Percentiles rank a stretch among this genome's conserved stretches.
Evolutionary conservation across 2,888 invertebrate genomes (phyloP).

Genomic region (Acronicta alni): DNA sequence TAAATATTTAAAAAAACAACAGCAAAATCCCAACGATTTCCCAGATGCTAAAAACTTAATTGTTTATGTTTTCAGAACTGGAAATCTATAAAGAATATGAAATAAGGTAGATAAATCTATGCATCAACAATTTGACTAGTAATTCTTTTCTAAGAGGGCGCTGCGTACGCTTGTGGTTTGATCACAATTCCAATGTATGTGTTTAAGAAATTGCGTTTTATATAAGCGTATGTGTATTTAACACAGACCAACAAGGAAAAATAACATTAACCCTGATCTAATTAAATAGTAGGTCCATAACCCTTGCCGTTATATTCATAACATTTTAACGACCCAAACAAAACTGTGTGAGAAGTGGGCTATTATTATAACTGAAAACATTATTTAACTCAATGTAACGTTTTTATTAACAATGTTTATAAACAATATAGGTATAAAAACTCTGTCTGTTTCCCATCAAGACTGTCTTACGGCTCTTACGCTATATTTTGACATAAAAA

Average conservation of each 20-base stretch:
- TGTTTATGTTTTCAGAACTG: too few species aligned
- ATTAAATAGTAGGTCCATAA: conserved; percentile 15
- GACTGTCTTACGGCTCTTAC: neutral
- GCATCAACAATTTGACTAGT: too few species aligned
- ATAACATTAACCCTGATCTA: conserved; percentile 17
- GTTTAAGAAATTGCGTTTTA: neutral
- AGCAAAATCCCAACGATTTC: too few species aligned
- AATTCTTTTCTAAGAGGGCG: conserved; percentile 9
- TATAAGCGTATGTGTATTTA: conserved; percentile 6
- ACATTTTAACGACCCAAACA: conserved; percentile 13
- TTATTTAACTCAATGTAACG: neutral
- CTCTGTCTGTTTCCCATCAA: conserved; percentile 12
- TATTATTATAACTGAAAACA: conserved; percentile 4
- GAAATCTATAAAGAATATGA: too few species aligned
- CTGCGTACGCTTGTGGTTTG: conserved; percentile 23
- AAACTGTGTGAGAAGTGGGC: neutral
- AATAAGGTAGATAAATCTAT: too few species aligned
- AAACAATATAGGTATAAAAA: conserved; percentile 7
- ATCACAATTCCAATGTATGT: neutral
- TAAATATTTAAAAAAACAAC: too few species aligned
- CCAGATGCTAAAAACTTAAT: too few species aligned
- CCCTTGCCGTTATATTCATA: conserved; percentile 14
- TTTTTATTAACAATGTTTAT: conserved; percentile 12
- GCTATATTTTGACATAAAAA: conserved; percentile 3
- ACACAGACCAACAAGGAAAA: neutral